Evolutionary conservation across 2,797 vertebrate genomes (phyloP), one percentile per base, ranked within the genome.

Genomic region (Hoplostethus mediterraneus): DNA sequence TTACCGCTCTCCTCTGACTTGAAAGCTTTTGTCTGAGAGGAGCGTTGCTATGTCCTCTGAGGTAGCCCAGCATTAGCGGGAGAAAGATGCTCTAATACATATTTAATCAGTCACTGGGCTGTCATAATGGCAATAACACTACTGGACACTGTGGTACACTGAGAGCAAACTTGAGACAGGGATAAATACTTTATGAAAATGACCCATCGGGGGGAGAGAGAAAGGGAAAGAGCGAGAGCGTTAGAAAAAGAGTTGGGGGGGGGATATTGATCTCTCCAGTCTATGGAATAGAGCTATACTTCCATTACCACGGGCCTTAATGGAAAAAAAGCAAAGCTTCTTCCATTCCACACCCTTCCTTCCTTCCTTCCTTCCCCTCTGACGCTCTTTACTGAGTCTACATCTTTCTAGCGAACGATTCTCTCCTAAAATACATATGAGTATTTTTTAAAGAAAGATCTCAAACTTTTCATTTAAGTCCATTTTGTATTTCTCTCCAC

Each of bases 181-280:
- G 75, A 91, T 94, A 73, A 94, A 94, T 94, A 93, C 90, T 95
- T 95, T 88, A 95, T 94, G 93, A 93, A 94, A 94, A 93, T 90
- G 78, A 90, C 85, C 83, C 82, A 87, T 83, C 82, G 62, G 81
- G 80, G 77, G 81, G 71, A 56, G 71, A 85, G 70, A 79, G 75
- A 73, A 74, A 57, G 66, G 64, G 30, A n/a, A 70, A 74, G 67
- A 81, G 74, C n/a, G 67, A 66, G 79, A 73, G 75, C 62, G 83
- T 77, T 80, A 78, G 71, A 75, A 66, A 77, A 87, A 51, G 80
- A 87, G 82, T 78, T 77, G 77, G 72, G 77, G 72, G 72, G 66
- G 76, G 68, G 82, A 64, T 89, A 94, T 94, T 73, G 92, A 94
- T 93, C 65, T 68, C 77, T 88, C 63, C 69, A 70, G 85, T 89